Evolutionary conservation across 2,888 invertebrate species (phyloP).

Genomic region (Phyllotreta cruciferae): DNA sequence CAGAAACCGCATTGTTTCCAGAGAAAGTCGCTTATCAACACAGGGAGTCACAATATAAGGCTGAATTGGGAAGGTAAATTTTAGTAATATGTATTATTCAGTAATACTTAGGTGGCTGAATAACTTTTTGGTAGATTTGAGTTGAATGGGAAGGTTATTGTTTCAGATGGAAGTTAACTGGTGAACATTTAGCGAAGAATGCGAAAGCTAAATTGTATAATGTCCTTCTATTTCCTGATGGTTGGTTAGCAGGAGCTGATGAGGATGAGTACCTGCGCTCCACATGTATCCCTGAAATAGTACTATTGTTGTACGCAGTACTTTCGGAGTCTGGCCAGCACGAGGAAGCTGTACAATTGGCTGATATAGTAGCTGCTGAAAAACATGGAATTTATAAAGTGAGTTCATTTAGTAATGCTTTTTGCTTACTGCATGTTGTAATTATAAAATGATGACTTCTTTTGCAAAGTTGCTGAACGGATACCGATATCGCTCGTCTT

Average conservation of each 20-base stretch:
- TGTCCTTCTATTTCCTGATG: constrained; percentile 86
- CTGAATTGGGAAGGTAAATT: constrained; percentile 71
- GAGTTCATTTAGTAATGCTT: background rate
- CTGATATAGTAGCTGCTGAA: constrained; percentile 82
- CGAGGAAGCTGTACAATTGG: constrained; percentile 79
- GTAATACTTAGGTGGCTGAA: background rate
- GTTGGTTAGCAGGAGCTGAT: constrained; percentile 83
- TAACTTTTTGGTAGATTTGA: background rate
- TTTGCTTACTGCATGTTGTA: background rate
- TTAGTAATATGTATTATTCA: too few relatives aligned
- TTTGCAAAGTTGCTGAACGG: too few relatives aligned
- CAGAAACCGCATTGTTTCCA: constrained; percentile 74
- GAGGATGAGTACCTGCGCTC: constrained; percentile 71
- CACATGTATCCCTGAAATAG: constrained; percentile 84
- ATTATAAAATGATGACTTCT: background rate
- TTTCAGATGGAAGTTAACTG: constrained; percentile 61
- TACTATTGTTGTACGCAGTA: constrained; percentile 79
- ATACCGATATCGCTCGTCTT: background rate
- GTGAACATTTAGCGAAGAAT: constrained; percentile 63
- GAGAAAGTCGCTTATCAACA: constrained; percentile 91
- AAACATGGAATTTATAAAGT: constrained; percentile 82
- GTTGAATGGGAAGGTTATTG: constrained; percentile 5
- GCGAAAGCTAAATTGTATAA: constrained; percentile 84
- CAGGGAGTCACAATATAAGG: constrained; percentile 76
- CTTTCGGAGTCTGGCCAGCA: constrained; percentile 78